Base-by-base conservation (phyloP, 2,888 invertebrate species). In the Lithosia quadra region DNA sequence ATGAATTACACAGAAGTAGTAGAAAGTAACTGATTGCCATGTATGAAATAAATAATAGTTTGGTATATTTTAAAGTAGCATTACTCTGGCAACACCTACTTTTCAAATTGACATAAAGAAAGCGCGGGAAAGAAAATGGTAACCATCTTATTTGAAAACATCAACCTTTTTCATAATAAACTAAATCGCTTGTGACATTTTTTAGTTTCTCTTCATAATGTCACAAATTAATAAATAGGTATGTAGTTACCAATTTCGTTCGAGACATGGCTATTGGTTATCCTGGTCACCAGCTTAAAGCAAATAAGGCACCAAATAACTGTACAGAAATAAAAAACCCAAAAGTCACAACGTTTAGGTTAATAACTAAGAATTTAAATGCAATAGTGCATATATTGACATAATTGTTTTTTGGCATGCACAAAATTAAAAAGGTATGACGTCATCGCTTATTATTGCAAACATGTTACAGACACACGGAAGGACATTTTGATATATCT, bases 281-380 rank as follows among this genome's bases (percentile, higher is more conserved):
- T 28, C 43, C 22, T 24, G 65, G 61, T 69, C 73, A 69, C 65
- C 73, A 75, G 65, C 69, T 71, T 73, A 77, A 74, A n/a, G 75
- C 62, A 63, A 69, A n/a, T 81, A 80, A 80, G 80, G 81, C 80
- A 81, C 80, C 75, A 81, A 77, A 77, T 58, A 61, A 79, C 33
- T 69, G 43, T 49, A 74, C 74, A 76, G 62, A 75, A 55, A 67
- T 24, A 28, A 49, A 13, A 67, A 43, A 73, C 75, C 71, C 66
- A 9, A 56, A 68, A 67, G 18, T 15, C 74, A 75, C 64, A 62
- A 53, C 21, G 24, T n/a, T 68, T 73, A 75, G 57, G 64, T 43
- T 13, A 36, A 33, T 22, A 28, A 24, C 11, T 28, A 57, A 36
- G 21, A 34, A 10, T 39, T 60, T 55, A 43, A 43, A 56, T 34